Base-by-base conservation (phyloP, 35 echinoderm and acorn worm genomes). In the Strongylocentrotus purpuratus region DNA sequence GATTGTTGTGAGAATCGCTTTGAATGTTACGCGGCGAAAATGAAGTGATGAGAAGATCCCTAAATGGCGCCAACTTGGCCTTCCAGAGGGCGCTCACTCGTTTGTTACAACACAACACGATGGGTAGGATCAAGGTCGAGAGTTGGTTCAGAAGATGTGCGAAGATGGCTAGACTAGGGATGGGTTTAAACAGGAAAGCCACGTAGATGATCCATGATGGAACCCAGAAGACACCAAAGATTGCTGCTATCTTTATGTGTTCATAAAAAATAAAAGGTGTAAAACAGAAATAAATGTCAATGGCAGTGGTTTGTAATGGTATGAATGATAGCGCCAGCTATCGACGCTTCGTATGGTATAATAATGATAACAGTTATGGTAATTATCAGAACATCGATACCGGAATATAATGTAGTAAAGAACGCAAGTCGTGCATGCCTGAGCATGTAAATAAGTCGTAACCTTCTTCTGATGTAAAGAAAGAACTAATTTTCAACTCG, bases 121-220 rank as follows among this genome's bases (percentile, higher is more conserved):
- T 89, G 15, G 87, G 87, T 18, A 89, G 87, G 87, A 46, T 46
- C 33, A 89, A 89, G 33, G 87, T 15, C 87, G 45, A 33, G 87
- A 89, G 87, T 89, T 89, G 87, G 87, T 46, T 46, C 33, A 89
- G 87, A 46, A 89, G 32, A 7, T 89, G 87, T 15, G 87, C 18
- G 87, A 46, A 28, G 45, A 89, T 89, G 9, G 87, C 87, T 22
- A 46, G 32, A 89, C 87, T 46, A 11, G 4, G 25, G 5, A 33
- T 89, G 33, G 87, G 87, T 9, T 45, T 5, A 12, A 46, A 15
- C 1, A 89, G 45, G 33, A 89, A 89, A 18, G 33, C 11, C 33
- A 89, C 32, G 13, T 35, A 89, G 87, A 89, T 7, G 87, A 89
- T 89, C 87, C 87, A 89, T 33, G 87, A 89, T 35, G 87, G 87